These are phyloP conservation scores for Drosophila setosimentum DNA, from an alignment of 2,888 invertebrate species.

Conservation along the genomic window DNA sequence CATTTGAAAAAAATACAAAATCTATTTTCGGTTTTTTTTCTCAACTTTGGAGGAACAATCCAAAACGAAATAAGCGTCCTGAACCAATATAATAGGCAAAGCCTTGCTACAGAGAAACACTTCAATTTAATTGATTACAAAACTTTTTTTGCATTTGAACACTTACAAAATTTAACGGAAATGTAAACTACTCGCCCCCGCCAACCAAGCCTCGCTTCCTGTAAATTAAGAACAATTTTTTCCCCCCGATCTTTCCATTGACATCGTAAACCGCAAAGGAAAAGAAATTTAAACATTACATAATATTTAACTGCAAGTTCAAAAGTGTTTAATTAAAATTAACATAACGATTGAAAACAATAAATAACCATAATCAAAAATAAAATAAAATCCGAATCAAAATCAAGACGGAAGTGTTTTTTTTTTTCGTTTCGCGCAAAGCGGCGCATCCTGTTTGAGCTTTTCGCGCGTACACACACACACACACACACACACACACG, in stretches of 20 bases:
- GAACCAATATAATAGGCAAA: constrained; percentile 10
- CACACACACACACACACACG: neutral
- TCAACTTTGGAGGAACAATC: neutral
- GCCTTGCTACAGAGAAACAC: neutral
- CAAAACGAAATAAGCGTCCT: constrained; percentile 4
- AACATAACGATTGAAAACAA: constrained; percentile 30
- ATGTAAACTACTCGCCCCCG: constrained; percentile 84
- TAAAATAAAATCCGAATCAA: constrained; percentile 27
- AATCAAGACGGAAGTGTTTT: constrained; percentile 69
- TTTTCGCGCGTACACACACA: constrained; percentile 33
- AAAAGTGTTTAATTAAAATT: constrained; percentile 27
- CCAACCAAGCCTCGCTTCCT: constrained; percentile 55
- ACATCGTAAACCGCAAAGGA: constrained; percentile 6
- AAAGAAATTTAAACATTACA: constrained; percentile 20
- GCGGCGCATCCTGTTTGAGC: constrained; percentile 70
- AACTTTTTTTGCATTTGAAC: constrained; percentile 32
- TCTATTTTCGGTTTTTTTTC: constrained; percentile 29
- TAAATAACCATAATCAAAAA: constrained; percentile 44
- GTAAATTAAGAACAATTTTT: constrained; percentile 41
- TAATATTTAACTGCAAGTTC: constrained; percentile 32
- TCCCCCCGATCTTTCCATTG: neutral
- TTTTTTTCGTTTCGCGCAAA: constrained; percentile 37
- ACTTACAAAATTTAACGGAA: constrained; percentile 72
- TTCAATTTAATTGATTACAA: neutral
- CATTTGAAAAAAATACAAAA: constrained; percentile 3